Base-by-base conservation (phyloP, 2,113 vertebrate genomes). In the Shinisaurus crocodilurus region DNA sequence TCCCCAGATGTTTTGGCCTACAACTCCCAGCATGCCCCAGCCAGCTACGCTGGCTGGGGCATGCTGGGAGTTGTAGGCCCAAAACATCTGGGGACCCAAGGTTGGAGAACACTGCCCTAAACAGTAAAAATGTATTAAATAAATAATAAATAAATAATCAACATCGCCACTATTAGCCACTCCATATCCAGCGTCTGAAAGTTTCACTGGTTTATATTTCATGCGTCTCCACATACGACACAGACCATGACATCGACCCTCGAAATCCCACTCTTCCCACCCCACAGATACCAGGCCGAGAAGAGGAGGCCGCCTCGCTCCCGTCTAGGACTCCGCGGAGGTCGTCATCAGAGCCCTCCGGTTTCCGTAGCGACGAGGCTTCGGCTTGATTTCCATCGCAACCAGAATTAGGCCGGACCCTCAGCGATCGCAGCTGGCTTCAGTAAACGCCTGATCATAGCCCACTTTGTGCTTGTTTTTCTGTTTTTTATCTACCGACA, bases 351-450 rank as follows among this genome's bases (percentile, higher is more conserved):
- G 12, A 25, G 6, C 43, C 6, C 34, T n/a, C 50, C 27, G 5
- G 32, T 91, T 81, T 20, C 89, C 82, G n/a, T 29, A 29, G 86
- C 48, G 86, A 91, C 91, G 29, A 1, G 7, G 12, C 6, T 54
- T 16, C 13, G 43, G 15, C 20, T 87, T 37, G 10, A 88, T 89
- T 84, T 16, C 82, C 82, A 79, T 79, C 69, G 6, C 88, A 45
- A 37, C 27, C 87, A 76, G 20, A 5, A 43, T 0, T 1, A 25
- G 2, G 50, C 2, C 81, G 89, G 91, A 20, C 92, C 92, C 83
- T 0, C 6, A 15, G 4, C 3, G 8, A 15, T 0, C 0, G 4
- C 1, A 32, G 84, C 74, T 93, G 87, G 5, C 87, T 37, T 0
- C 0, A 0, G 0, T 7, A n/a, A 5, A 12, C n/a, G 91, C 95